Evolutionary conservation across 2,113 vertebrate genomes (phyloP), one percentile per base, ranked within the genome.

Genomic region (Cettia cetti): DNA sequence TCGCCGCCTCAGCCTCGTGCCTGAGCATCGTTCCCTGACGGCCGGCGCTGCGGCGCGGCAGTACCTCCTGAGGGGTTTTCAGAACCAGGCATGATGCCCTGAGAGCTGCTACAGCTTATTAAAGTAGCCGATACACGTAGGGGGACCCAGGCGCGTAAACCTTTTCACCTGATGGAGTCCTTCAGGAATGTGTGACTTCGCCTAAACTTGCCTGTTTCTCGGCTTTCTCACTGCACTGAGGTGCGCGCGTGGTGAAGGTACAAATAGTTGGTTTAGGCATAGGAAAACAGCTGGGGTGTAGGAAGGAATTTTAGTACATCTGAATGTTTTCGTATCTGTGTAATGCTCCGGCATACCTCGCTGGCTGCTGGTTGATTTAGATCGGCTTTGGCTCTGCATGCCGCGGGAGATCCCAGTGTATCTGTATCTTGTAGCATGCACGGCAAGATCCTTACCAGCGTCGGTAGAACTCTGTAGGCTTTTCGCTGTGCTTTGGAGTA

Each of bases 281-380:
- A 15, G 60, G 15, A 40, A 31, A 23, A 31, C 4, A 59, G 5
- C 13, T 75, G 57, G 40, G 13, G 26, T 54, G 23, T 6, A 35
- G 26, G 44, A 63, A 15, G 44, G 40, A 15, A 2, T 11, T 49
- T 14, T 10, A 23, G 9, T 11, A 8, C 5, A 2, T 6, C 14
- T n/a, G 53, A 18, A 24, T 0, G 1, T 11, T 56, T 69, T 64
- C 7, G 31, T 60, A 5, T 6, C 27, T 45, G 15, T 39, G 0
- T 39, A 37, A 17, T 9, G 11, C 17, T 74, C 45, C 28, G 10
- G 0, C 10, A 0, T 13, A 31, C 5, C 10, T n/a, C 45, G 1
- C 7, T 47, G 70, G 53, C 2, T 40, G 12, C 23, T 19, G 3
- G 10, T 27, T 85, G 56, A 1, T 22, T 88, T 65, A 15, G 24